These are phyloP conservation scores for Limnephilus lunatus DNA, from an alignment of 2,888 invertebrate species.

Conservation along the genomic window DNA sequence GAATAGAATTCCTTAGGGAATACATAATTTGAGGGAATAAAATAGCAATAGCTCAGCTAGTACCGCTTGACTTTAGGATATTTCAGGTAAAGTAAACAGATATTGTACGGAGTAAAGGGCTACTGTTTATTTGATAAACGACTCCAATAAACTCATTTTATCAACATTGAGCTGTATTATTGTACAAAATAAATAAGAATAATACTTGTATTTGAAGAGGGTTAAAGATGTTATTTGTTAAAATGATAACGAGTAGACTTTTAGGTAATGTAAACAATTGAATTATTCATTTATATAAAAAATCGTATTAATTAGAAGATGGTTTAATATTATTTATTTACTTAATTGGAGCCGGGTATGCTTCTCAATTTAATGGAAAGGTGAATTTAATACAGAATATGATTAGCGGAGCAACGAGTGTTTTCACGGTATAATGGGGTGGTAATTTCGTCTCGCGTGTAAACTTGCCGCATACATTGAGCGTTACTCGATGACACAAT, in stretches of 20 bases:
- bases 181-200: not conserved
- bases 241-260: not conserved
- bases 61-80: not conserved
- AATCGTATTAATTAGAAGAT: not conserved
- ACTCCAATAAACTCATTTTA: not conserved
- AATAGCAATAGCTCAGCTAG: not conserved
- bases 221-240: not conserved
- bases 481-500: conserved; percentile 13
- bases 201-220: not conserved
- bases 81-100: conserved; percentile 2
- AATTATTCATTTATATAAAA: not conserved
- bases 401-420: not conserved
- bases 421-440: not conserved
- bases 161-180: not conserved
- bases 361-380: not conserved
- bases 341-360: not conserved
- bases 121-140: not conserved
- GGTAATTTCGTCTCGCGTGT: conserved; percentile 26
- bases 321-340: not conserved
- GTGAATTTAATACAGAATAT: not conserved
- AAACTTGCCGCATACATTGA: conserved; percentile 10
- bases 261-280: not conserved
- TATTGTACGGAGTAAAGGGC: not conserved
- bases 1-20: conserved; percentile 33
- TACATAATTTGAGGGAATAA: conserved; percentile 32